phyloP scores from a whole-genome alignment of 2,797 vertebrate species.

The Platalea minor region DNA sequence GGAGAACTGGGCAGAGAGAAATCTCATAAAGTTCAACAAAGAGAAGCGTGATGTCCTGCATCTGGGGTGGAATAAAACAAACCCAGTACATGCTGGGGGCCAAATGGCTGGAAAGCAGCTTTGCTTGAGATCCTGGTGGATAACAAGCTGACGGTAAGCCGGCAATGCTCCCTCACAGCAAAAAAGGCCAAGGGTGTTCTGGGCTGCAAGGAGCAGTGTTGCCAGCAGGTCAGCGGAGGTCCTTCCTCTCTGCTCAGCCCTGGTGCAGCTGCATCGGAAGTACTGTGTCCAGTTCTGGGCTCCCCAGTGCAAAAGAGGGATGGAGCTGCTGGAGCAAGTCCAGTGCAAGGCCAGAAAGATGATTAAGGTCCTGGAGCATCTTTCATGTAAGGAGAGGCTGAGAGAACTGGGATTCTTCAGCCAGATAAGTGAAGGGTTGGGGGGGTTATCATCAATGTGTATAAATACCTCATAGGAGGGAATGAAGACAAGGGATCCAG shows the following conservation, averaged over 20 bases:
- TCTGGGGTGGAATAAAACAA: neutral
- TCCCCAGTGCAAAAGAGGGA: neutral
- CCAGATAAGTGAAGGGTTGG: neutral
- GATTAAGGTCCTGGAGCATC: neutral
- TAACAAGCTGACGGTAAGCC: neutral
- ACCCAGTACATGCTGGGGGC: neutral
- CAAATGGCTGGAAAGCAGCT: neutral
- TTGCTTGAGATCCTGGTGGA: neutral
- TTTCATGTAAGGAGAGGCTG: neutral
- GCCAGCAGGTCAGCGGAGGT: neutral
- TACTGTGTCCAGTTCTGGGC: neutral
- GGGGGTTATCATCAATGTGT: fast-evolving
- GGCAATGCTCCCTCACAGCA: fast-evolving
- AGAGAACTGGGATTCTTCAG: neutral
- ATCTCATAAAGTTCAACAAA: neutral
- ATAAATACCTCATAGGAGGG: neutral
- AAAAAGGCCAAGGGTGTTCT: neutral
- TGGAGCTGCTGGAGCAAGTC: neutral
- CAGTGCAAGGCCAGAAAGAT: neutral
- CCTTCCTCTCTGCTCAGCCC: neutral
- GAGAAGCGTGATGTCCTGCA: neutral
- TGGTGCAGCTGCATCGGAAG: neutral
- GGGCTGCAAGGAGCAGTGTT: neutral
- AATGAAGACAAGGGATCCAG: neutral
- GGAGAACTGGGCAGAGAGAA: neutral